Evolutionary conservation across 1,140 invertebrate genomes (phyloP), one percentile per base, ranked within the genome.

Genomic region (Bombyx mandarina): DNA sequence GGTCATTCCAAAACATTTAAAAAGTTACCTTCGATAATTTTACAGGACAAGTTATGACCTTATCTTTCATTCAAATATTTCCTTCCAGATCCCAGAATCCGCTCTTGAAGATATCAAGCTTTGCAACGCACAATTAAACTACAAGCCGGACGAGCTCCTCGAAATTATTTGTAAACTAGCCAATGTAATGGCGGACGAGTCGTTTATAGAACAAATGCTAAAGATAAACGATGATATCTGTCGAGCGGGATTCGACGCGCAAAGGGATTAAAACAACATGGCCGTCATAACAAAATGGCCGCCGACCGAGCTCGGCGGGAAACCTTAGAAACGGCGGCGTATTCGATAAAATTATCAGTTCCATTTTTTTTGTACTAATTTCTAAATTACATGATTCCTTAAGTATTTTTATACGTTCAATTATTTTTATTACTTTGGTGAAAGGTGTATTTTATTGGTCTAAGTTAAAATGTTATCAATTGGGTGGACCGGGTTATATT

Each of bases 201-300:
- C 89, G 45, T 96, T 95, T 73, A 89, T 94, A 56, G 86, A 88
- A 6, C 93, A 96, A 81, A 79, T 95, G 64, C 84, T 94, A 61
- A 89, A 91, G 47, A 94, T 96, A 57, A 95, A 96, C 80, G 88
- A 92, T 53, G 91, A 92, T 71, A 95, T 96, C 72, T 93, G 93
- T 73, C 75, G 79, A 55, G 65, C 84, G 57, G 80, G 76, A 35
- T 73, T 85, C 64, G 66, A 81, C 72, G 67, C 26, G 9, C 45
- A 54, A 52, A 35, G 45, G 52, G 26, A 35, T 35, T 35, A 1
- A 35, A 35, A 35, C 65, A 61, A 69, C 60, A 75, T 71, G 71
- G 69, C 73, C 71, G 51, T 66, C 53, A 66, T 9, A 47, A 67
- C 66, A 75, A 81, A 62, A 79, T 74, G 69, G 69, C 67, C 57